Evolutionary conservation across 2,797 vertebrate genomes (phyloP).

Genomic region (Sardinella longiceps): DNA sequence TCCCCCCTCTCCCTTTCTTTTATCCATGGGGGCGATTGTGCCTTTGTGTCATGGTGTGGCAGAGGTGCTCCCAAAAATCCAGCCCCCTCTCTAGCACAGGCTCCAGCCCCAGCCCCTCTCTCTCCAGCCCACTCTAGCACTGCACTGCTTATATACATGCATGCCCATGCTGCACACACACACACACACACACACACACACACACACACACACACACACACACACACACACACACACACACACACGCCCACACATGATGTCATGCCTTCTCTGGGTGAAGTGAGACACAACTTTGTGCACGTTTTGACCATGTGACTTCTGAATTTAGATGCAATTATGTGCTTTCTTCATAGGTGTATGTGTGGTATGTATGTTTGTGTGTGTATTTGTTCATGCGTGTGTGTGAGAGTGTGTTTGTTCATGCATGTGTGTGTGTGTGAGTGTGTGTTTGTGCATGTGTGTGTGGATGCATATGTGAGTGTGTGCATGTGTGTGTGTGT

Average conservation of each 20-base stretch:
- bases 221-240: neutral
- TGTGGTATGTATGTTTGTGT: conserved; percentile 3
- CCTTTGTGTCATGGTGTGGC: conserved; percentile 20
- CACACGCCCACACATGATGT: neutral
- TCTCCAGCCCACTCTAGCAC: neutral
- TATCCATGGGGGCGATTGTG: neutral
- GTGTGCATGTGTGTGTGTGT: neutral
- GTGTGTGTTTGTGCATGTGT: conserved; percentile 43
- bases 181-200: conserved; percentile 7
- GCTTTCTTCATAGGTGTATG: no score
- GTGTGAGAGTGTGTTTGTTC: no score
- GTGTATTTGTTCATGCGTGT: no score
- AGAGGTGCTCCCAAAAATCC: conserved; percentile 23
- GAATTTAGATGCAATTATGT: conserved; percentile 12
- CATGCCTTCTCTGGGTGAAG: neutral
- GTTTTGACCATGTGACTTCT: neutral
- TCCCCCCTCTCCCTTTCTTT: conserved; percentile 10
- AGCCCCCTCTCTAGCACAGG: neutral
- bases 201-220: neutral
- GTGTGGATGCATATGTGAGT: neutral
- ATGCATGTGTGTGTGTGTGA: conserved; percentile 30
- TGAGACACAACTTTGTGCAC: neutral
- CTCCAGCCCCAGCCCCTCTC: neutral
- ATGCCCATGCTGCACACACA: neutral
- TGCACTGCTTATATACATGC: neutral